Conservation (phyloP, 35 echinoderm and acorn worm genomes). For the Holothuria glaberrima region DNA sequence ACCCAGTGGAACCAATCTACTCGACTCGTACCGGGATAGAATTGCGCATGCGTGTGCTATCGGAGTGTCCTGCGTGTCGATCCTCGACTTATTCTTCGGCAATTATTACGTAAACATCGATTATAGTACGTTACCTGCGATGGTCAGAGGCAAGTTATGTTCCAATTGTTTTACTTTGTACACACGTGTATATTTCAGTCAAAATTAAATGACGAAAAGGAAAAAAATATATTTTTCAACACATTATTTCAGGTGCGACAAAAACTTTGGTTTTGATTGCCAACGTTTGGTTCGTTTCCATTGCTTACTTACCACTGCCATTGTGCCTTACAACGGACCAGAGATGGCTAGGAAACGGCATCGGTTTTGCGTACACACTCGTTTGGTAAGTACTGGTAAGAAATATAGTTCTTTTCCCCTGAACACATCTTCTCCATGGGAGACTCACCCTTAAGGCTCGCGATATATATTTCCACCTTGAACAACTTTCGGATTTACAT, state of each 20-base stretch:
- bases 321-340: slow-evolving; percentile 10
- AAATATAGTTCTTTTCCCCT: neutral
- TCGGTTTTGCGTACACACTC: slow-evolving; percentile 24
- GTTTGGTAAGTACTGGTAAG: slow-evolving; percentile 9
- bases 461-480: too few relatives aligned
- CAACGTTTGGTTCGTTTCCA: slow-evolving; percentile 14
- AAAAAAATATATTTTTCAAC: too few relatives aligned
- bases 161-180: neutral
- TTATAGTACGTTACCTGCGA: slow-evolving; percentile 52
- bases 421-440: neutral
- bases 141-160: slow-evolving; percentile 49
- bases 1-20: slow-evolving; percentile 53
- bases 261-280: slow-evolving; percentile 27
- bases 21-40: slow-evolving; percentile 60
- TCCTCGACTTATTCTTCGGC: slow-evolving; percentile 66
- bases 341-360: neutral
- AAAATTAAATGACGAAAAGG: too few relatives aligned
- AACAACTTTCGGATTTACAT: too few relatives aligned
- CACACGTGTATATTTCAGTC: neutral
- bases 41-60: slow-evolving; percentile 63
- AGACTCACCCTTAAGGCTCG: too few relatives aligned
- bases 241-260: neutral
- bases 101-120: slow-evolving; percentile 62
- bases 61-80: slow-evolving; percentile 54
- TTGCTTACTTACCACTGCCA: slow-evolving; percentile 23